These are phyloP conservation scores for Cyrtorhinus lividipennis DNA, from an alignment of 1,140 invertebrate species.

Conservation along the genomic window DNA sequence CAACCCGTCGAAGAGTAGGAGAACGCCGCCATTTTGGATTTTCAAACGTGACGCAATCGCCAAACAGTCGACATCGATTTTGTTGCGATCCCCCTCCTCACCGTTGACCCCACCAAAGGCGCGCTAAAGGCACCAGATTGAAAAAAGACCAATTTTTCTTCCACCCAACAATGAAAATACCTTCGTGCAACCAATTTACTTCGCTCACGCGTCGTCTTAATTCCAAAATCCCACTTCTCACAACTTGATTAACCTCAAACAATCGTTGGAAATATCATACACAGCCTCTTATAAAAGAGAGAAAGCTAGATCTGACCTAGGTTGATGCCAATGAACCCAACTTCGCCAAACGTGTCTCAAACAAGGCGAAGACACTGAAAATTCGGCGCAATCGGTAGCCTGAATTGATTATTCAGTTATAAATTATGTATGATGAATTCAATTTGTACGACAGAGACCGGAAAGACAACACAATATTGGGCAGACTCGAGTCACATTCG, in stretches of 20 bases:
- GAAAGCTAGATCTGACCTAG: not conserved
- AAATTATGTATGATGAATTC: no score
- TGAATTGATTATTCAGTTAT: no score
- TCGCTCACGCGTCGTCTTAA: not conserved
- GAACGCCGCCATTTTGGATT: not conserved
- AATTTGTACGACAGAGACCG: no score
- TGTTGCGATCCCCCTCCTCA: not conserved
- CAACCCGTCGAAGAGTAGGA: not conserved
- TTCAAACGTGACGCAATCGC: not conserved
- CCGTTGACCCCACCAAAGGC: not conserved
- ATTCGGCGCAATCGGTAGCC: no score
- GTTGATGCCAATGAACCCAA: not conserved
- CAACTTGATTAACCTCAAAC: not conserved
- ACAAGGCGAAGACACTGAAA: no score
- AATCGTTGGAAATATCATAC: not conserved
- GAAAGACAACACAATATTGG: no score
- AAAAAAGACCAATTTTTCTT: not conserved
- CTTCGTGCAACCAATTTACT: not conserved
- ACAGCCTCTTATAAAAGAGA: not conserved
- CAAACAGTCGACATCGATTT: constrained; percentile 8
- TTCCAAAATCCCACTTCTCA: not conserved
- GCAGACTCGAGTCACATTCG: no score
- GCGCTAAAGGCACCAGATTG: not conserved
- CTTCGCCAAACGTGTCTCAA: no score
- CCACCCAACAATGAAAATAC: not conserved